phyloP scores from a whole-genome alignment of 2,797 vertebrate genomes.

The Sylvilagus floridanus region DNA sequence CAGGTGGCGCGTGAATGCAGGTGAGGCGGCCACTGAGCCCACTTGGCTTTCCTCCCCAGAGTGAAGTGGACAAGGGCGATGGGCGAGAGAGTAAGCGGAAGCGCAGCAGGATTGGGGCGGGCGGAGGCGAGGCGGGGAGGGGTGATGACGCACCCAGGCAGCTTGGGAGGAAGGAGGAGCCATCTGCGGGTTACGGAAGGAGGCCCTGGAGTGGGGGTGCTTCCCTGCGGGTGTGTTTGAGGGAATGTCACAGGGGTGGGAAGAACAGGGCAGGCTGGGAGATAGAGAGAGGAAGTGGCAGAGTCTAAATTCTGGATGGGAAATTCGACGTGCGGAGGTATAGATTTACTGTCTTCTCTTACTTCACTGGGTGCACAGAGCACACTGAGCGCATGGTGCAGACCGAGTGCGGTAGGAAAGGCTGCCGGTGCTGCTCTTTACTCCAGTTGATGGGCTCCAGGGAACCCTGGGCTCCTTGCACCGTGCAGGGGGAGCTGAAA shows the following conservation, averaged over 20 bases:
- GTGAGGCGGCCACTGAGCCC: not conserved
- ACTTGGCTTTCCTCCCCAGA: not conserved
- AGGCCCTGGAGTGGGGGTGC: not conserved
- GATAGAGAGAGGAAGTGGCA: not conserved
- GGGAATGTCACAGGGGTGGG: not conserved
- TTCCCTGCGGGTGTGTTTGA: not conserved
- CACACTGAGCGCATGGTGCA: not conserved
- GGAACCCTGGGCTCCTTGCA: not conserved
- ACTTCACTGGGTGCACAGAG: not conserved
- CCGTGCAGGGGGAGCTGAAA: too few relatives aligned
- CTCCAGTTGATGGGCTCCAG: not conserved
- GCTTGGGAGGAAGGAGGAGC: not conserved
- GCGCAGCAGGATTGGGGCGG: not conserved
- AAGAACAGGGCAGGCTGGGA: not conserved
- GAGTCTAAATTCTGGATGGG: not conserved
- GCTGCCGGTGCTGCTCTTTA: slow-evolving; percentile 33
- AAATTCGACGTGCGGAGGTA: not conserved
- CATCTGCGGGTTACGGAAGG: not conserved
- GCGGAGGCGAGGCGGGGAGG: not conserved
- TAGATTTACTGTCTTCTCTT: not conserved
- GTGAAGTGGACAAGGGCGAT: not conserved
- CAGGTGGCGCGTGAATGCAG: not conserved
- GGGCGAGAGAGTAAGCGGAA: not conserved
- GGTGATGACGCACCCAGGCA: not conserved
- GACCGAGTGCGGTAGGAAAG: not conserved